Conservation (phyloP, 1,140 invertebrate genomes). For the Drosophila kohkoa region DNA sequence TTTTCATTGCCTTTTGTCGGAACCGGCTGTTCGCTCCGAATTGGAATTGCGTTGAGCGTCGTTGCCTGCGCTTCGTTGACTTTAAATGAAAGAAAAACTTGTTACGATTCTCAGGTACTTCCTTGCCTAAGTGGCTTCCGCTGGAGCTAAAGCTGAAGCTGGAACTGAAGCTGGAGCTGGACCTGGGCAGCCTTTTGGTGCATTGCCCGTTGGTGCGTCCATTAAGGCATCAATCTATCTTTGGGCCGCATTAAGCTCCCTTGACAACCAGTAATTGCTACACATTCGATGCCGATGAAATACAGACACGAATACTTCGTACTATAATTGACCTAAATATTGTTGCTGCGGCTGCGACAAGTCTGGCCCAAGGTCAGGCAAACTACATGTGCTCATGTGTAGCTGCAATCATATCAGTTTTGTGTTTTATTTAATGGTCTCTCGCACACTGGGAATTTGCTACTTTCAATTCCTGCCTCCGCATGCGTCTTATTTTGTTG, state of each 20-base stretch:
- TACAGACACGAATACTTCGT: background rate
- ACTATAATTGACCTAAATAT: conserved; percentile 73
- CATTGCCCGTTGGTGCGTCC: conserved; percentile 22
- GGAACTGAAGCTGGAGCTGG: background rate
- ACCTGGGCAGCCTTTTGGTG: background rate
- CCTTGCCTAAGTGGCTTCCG: conserved; percentile 73
- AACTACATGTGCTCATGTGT: conserved; percentile 11
- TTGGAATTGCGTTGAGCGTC: conserved; percentile 50
- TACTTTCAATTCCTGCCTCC: conserved; percentile 30
- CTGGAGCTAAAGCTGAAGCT: conserved; percentile 10
- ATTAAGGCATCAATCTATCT: conserved; percentile 62
- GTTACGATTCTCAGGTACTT: conserved; percentile 74
- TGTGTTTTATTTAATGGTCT: conserved; percentile 15
- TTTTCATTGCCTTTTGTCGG: conserved; percentile 35
- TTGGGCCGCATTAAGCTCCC: conserved; percentile 32
- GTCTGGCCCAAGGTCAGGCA: conserved; percentile 52
- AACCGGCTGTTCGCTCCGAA: conserved; percentile 44
- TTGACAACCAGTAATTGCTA: conserved; percentile 59
- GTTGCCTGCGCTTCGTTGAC: conserved; percentile 61
- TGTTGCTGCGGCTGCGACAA: conserved; percentile 61
- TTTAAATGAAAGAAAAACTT: conserved; percentile 77
- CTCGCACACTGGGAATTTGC: conserved; percentile 10
- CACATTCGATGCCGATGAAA: conserved; percentile 28
- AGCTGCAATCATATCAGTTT: conserved; percentile 27
- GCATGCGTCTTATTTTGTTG: background rate